phyloP scores from a whole-genome alignment of 1,140 invertebrate genomes.

The Ceratina calcarata region DNA sequence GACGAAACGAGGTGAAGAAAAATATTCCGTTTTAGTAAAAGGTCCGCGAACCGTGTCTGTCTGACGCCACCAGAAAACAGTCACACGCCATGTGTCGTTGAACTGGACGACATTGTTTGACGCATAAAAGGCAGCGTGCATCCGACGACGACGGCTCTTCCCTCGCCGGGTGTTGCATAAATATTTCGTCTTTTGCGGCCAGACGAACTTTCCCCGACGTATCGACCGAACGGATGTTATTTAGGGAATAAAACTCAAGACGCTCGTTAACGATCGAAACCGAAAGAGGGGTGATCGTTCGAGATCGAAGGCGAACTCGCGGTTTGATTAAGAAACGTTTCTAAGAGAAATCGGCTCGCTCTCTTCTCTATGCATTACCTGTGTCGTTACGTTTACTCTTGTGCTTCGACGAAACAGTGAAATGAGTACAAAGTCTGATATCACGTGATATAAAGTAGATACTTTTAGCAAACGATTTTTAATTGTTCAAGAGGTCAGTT shows the following conservation, averaged over 20 bases:
- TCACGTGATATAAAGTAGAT: no score
- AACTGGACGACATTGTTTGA: constrained; percentile 54
- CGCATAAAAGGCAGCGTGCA: constrained; percentile 29
- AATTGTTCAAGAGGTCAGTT: no score
- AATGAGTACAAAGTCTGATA: no score
- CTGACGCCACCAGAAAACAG: constrained; percentile 25
- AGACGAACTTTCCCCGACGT: neutral
- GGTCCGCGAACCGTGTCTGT: constrained; percentile 21
- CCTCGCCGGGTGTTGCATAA: constrained; percentile 23
- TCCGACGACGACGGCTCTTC: neutral
- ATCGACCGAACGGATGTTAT: constrained; percentile 28
- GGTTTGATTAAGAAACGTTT: no score
- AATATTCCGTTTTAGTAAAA: neutral
- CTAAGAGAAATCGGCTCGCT: no score
- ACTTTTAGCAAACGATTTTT: no score
- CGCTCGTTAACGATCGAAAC: constrained; percentile 12
- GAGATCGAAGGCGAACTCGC: neutral
- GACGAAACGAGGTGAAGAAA: constrained; percentile 18
- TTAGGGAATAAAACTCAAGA: constrained; percentile 34
- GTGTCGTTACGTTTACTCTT: no score
- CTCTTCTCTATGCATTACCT: no score
- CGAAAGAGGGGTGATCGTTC: constrained; percentile 25
- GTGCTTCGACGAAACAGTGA: no score
- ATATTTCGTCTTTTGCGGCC: constrained; percentile 22
- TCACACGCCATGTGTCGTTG: constrained; percentile 47